Evolutionary conservation across 2,888 invertebrate genomes (phyloP).

Genomic region (Synergus gifuensis): DNA sequence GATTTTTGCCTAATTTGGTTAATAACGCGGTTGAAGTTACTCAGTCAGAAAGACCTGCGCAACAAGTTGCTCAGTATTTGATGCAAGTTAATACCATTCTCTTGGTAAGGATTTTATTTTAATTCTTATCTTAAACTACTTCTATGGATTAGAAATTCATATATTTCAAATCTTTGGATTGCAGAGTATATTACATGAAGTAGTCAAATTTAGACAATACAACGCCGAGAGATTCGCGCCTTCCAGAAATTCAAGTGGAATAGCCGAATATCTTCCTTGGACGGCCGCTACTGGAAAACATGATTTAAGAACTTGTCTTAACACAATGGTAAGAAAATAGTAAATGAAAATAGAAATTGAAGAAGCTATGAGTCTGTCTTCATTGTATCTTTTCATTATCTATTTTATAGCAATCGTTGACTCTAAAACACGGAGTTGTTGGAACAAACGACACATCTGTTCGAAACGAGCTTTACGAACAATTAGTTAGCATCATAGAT

Average conservation of each 20-base stretch:
- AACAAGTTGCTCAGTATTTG: constrained; percentile 79
- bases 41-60: constrained; percentile 81
- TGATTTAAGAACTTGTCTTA: constrained; percentile 73
- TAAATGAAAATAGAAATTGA: background rate
- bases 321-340: constrained; percentile 68
- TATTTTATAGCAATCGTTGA: constrained; percentile 68
- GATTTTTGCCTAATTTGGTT: constrained; percentile 82
- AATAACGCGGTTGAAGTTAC: constrained; percentile 82
- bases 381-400: background rate
- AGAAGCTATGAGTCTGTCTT: background rate
- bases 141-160: background rate
- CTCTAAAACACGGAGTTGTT: constrained; percentile 79
- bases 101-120: constrained; percentile 63
- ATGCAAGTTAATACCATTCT: constrained; percentile 72
- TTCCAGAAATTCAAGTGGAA: constrained; percentile 67
- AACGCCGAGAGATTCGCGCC: constrained; percentile 80
- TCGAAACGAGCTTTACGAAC: constrained; percentile 83
- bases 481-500: constrained; percentile 85
- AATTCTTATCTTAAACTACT: background rate
- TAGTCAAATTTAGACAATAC: constrained; percentile 82
- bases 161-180: constrained; percentile 42
- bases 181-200: constrained; percentile 83
- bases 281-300: constrained; percentile 82
- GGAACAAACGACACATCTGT: constrained; percentile 80
- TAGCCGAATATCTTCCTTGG: constrained; percentile 87